phyloP scores from a whole-genome alignment of 92 coral and sea anemone genomes.

The Bergia puertoricense region DNA sequence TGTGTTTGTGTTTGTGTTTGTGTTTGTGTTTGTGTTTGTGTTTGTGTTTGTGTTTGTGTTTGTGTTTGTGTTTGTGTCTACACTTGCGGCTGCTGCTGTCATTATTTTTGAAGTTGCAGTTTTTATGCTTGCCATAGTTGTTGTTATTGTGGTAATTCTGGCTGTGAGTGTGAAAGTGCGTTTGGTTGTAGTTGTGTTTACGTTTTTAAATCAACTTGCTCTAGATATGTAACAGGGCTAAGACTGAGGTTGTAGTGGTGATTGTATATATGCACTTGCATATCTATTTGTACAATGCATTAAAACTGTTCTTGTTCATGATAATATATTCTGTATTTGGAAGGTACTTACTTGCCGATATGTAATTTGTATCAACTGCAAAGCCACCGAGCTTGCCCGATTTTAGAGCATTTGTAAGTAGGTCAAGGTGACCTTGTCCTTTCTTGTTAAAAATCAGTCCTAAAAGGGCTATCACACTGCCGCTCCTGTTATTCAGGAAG shows the following conservation, averaged over 20 bases:
- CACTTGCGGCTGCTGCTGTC: not conserved
- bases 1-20: not conserved
- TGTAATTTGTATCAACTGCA: slow-evolving; percentile 62
- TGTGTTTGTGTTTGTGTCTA: not conserved
- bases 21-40: not conserved
- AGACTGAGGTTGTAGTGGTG: too few relatives aligned
- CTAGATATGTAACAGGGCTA: too few relatives aligned
- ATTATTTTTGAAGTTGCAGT: not conserved
- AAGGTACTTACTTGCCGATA: slow-evolving; percentile 65
- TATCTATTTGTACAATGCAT: too few relatives aligned
- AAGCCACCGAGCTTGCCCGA: slow-evolving; percentile 61
- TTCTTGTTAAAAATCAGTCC: slow-evolving; percentile 67
- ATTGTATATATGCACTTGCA: too few relatives aligned
- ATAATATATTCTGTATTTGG: not conserved
- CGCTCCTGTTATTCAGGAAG: slow-evolving; percentile 54
- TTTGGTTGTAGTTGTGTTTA: too few relatives aligned
- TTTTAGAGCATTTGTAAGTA: slow-evolving; percentile 57
- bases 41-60: not conserved
- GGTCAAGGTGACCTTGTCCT: slow-evolving; percentile 69
- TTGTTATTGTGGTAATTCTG: too few relatives aligned
- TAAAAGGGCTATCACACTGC: slow-evolving; percentile 77
- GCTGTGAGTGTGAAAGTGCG: too few relatives aligned
- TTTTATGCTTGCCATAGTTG: too few relatives aligned
- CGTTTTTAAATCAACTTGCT: too few relatives aligned
- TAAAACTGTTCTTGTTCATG: not conserved